A percentile compares a stretch with the other conserved stretches of the same genome.
phyloP scores from a whole-genome alignment of 2,888 invertebrate species.

The Lepas anatifera region DNA sequence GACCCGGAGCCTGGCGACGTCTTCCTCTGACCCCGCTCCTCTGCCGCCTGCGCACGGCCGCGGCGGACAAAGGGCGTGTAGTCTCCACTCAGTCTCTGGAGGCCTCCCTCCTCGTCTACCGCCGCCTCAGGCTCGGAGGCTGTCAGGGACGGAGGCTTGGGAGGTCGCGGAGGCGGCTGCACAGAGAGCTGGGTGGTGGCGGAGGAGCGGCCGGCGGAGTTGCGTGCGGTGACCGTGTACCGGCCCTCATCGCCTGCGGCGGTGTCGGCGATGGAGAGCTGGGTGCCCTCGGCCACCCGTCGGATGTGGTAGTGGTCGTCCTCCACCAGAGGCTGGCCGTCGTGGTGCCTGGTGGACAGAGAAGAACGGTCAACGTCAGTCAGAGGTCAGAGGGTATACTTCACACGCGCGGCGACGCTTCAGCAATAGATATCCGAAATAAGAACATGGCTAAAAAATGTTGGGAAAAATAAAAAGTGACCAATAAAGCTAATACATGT shows the following conservation, averaged over 20 bases:
- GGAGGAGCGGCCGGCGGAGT: conserved; percentile 26
- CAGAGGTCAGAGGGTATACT: too few relatives aligned
- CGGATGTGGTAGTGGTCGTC: conserved; percentile 49
- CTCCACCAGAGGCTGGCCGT: conserved; percentile 27
- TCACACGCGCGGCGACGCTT: too few relatives aligned
- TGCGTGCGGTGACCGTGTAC: conserved; percentile 30
- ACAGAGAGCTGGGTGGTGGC: background rate
- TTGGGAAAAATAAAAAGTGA: too few relatives aligned
- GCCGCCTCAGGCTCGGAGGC: too few relatives aligned
- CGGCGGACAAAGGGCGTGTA: background rate
- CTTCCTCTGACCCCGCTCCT: background rate
- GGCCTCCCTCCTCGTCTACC: background rate
- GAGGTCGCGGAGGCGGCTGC: background rate
- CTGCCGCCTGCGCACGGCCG: background rate
- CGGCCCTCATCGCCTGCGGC: conserved; percentile 30
- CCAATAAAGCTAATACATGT: too few relatives aligned
- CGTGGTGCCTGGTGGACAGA: conserved; percentile 33
- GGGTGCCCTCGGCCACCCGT: conserved; percentile 24
- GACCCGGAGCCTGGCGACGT: background rate
- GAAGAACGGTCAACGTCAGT: conserved; percentile 57
- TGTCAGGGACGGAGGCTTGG: background rate
- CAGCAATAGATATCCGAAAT: too few relatives aligned
- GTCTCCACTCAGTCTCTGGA: background rate
- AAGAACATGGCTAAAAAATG: too few relatives aligned
- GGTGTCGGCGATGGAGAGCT: conserved; percentile 28